Evolutionary conservation across 2,888 invertebrate species (phyloP).

Genomic region (Strigamia crassipes): DNA sequence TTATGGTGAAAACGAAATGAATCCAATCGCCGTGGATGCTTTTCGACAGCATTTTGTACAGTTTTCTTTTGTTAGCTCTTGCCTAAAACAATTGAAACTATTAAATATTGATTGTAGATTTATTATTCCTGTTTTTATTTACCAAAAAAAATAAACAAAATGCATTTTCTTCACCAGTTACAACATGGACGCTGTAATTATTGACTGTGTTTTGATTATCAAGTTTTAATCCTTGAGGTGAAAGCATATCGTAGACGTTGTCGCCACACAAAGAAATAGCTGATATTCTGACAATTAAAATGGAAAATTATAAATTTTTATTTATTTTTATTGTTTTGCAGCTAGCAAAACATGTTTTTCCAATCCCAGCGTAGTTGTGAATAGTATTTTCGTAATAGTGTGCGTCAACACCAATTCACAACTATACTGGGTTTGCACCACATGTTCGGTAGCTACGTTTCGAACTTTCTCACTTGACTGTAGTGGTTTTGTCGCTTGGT

Average conservation of each 20-base stretch:
- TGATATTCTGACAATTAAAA: neutral
- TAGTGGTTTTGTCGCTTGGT: neutral
- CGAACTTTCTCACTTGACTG: neutral
- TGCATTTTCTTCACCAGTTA: neutral
- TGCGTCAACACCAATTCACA: neutral
- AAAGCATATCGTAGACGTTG: neutral
- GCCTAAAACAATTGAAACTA: no score
- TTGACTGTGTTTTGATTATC: neutral
- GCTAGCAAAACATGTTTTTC: neutral
- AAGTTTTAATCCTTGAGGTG: neutral
- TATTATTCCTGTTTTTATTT: no score
- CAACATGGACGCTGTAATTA: neutral
- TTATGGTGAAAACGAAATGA: neutral
- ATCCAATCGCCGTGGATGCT: neutral
- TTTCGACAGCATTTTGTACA: neutral
- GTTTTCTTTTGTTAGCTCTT: neutral
- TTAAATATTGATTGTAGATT: no score
- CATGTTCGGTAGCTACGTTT: neutral
- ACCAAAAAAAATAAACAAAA: neutral
- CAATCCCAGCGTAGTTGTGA: neutral
- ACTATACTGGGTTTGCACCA: neutral
- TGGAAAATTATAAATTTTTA: neutral
- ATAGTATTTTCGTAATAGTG: neutral
- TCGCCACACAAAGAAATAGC: neutral
- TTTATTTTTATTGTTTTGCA: no score